These are phyloP conservation scores for Brachionus paranguensis DNA, from an alignment of 1,140 invertebrate species.

Conservation along the genomic window DNA sequence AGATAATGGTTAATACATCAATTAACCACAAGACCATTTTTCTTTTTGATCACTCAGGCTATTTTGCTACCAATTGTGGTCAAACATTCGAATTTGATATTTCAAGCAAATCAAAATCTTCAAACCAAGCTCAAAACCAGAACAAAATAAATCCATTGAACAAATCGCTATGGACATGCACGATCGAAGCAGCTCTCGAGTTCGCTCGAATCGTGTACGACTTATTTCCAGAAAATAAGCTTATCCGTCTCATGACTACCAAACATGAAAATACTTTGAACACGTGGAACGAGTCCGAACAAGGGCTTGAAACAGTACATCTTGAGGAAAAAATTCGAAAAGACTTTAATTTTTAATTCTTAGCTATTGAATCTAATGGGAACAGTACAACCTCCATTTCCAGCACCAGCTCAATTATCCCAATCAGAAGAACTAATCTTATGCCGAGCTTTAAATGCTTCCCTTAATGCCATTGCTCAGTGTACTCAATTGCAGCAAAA, in stretches of 20 bases:
- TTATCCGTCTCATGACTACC: constrained; percentile 24
- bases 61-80: constrained; percentile 78
- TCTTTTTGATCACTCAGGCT: constrained; percentile 82
- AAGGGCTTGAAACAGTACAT: neutral
- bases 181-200: constrained; percentile 84
- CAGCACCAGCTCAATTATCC: neutral
- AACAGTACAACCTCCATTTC: neutral
- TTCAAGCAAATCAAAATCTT: constrained; percentile 52
- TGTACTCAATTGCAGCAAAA: neutral
- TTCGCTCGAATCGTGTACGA: constrained; percentile 94
- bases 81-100: constrained; percentile 81
- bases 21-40: constrained; percentile 80
- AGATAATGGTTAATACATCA: constrained; percentile 25
- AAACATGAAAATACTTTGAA: constrained; percentile 23
- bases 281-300: constrained; percentile 28
- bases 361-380: constrained; percentile 26
- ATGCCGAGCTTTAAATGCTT: constrained; percentile 10
- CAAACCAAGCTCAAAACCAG: constrained; percentile 60
- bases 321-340: neutral
- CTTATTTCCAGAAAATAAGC: constrained; percentile 62
- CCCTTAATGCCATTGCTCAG: constrained; percentile 11
- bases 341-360: neutral
- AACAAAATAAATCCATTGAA: constrained; percentile 65
- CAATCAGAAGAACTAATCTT: constrained; percentile 11
- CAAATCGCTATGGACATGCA: constrained; percentile 89